These are phyloP conservation scores for Eupeodes luniger DNA, from an alignment of 2,888 invertebrate genomes.

Conservation along the genomic window DNA sequence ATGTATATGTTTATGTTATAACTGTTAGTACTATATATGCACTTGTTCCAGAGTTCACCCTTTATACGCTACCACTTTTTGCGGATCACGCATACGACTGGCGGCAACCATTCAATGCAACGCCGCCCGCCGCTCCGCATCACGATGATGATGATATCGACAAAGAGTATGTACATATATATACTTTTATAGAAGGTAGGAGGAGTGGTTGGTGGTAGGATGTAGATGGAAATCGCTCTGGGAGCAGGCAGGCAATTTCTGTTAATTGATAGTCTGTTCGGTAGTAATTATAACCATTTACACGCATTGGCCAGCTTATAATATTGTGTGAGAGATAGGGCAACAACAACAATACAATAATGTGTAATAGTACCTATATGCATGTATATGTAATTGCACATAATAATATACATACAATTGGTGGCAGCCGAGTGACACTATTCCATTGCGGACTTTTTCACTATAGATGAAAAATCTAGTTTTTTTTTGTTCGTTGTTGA, in stretches of 20 bases:
- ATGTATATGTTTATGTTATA: slow-evolving; percentile 11
- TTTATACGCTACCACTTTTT: background rate
- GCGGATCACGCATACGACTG: slow-evolving; percentile 36
- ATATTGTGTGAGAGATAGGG: slow-evolving; percentile 16
- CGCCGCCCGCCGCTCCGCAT: background rate
- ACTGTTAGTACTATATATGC: background rate
- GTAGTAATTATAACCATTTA: slow-evolving; percentile 71
- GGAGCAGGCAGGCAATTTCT: slow-evolving; percentile 66
- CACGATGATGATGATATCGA: background rate
- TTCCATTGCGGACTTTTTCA: slow-evolving; percentile 40
- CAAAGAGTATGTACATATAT: background rate
- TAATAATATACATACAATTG: background rate
- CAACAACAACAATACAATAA: background rate
- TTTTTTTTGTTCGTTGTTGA: slow-evolving; percentile 1
- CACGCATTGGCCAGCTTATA: slow-evolving; percentile 60
- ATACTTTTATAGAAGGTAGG: too few species aligned
- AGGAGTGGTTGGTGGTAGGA: too few species aligned
- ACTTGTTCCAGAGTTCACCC: slow-evolving; percentile 12
- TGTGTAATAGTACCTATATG: background rate
- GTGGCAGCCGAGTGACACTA: slow-evolving; percentile 32
- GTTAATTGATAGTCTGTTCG: slow-evolving; percentile 74
- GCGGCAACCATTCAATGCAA: background rate
- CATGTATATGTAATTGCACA: too few species aligned
- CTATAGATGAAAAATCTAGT: slow-evolving; percentile 50
- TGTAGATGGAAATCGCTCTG: slow-evolving; percentile 3